Percentiles rank a stretch among this genome's conserved stretches.
Evolutionary conservation across 1,140 invertebrate genomes (phyloP).

Genomic region (Trichonephila clavata): DNA sequence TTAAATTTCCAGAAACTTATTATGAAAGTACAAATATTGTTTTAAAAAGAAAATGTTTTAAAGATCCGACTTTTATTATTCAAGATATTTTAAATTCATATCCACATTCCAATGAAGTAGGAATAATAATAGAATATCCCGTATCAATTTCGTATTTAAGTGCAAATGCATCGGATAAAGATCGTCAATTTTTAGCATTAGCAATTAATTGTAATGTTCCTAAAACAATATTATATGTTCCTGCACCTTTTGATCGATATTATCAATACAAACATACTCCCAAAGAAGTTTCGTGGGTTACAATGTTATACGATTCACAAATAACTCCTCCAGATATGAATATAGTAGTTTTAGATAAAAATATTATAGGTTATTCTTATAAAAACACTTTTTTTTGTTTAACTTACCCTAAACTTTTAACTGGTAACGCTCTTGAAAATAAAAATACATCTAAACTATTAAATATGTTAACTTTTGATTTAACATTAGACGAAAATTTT

Average conservation of each 20-base stretch:
- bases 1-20: constrained; percentile 6
- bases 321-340: not conserved
- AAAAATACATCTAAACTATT: constrained; percentile 3
- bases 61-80: constrained; percentile 6
- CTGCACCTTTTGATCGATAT: constrained; percentile 48
- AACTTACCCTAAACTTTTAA: constrained; percentile 17
- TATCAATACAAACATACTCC: constrained; percentile 1
- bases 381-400: constrained; percentile 50
- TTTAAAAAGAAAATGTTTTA: constrained; percentile 37
- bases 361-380: constrained; percentile 44
- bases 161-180: not conserved
- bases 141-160: not conserved
- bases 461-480: constrained; percentile 22
- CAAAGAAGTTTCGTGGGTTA: not conserved
- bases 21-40: constrained; percentile 42
- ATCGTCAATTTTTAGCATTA: not conserved
- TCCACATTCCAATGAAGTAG: not conserved
- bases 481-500: not conserved
- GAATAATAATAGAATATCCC: constrained; percentile 34
- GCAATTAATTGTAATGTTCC: constrained; percentile 34
- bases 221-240: constrained; percentile 17
- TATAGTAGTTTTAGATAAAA: not conserved
- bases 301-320: not conserved
- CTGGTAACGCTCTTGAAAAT: not conserved
- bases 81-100: constrained; percentile 57